These are phyloP conservation scores for Sebastes minor DNA, from an alignment of 2,797 vertebrate genomes.

Conservation along the genomic window DNA sequence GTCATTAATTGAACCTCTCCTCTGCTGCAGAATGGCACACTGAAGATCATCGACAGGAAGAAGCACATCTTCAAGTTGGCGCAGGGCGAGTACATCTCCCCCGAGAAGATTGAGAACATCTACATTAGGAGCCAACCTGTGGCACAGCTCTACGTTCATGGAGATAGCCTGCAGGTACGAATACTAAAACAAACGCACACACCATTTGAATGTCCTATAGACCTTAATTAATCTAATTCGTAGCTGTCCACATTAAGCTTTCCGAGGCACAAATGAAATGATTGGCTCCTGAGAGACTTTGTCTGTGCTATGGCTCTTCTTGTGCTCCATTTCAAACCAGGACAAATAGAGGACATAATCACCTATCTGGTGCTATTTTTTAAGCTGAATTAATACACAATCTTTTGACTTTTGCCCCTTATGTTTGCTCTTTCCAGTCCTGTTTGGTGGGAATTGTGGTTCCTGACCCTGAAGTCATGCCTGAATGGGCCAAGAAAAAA, in stretches of 20 bases:
- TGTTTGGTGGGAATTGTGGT: conserved; percentile 96
- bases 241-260: not conserved
- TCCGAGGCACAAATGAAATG: not conserved
- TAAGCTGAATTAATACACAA: not conserved
- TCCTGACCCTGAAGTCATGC: conserved; percentile 93
- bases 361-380: not conserved
- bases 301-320: not conserved
- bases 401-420: not conserved
- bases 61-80: conserved; percentile 99
- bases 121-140: conserved; percentile 95
- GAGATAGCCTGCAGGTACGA: conserved; percentile 94
- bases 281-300: not conserved
- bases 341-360: not conserved
- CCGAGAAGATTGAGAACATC: conserved; percentile 99
- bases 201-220: not conserved
- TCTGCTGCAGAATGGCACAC: conserved; percentile 88
- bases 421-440: conserved; percentile 80
- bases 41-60: conserved; percentile 97
- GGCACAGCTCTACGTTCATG: conserved; percentile 93
- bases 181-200: not conserved
- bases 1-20: not conserved
- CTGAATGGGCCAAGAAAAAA: conserved; percentile 93
- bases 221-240: not conserved
- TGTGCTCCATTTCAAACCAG: not conserved
- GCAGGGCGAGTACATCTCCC: conserved; percentile 98